phyloP scores from a whole-genome alignment of 2,113 vertebrate genomes.

The Lamprologus sp. region DNA sequence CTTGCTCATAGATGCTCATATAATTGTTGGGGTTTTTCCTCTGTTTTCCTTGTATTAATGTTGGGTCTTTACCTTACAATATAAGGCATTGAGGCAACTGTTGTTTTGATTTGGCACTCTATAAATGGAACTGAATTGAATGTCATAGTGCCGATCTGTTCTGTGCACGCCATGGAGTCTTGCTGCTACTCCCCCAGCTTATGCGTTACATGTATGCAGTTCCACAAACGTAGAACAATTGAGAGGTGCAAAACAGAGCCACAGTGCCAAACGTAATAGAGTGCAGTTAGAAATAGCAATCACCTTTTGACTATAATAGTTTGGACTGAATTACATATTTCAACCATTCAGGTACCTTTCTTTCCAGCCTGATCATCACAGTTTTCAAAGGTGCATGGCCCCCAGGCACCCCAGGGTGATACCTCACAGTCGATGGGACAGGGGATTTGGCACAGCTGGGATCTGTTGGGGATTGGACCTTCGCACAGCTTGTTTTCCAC shows the following conservation, averaged over 20 bases:
- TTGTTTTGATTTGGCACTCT: neutral
- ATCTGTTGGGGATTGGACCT: constrained; percentile 79
- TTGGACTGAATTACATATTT: neutral
- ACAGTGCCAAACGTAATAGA: neutral
- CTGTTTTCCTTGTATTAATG: neutral
- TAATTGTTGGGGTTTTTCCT: neutral
- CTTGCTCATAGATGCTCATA: neutral
- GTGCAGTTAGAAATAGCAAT: neutral
- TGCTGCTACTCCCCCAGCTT: neutral
- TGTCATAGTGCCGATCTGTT: neutral
- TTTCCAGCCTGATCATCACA: constrained; percentile 87
- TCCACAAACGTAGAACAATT: neutral
- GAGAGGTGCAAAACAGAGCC: neutral
- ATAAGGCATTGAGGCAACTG: neutral
- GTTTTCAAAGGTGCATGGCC: constrained; percentile 93
- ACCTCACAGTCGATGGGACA: constrained; percentile 91
- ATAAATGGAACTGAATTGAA: neutral
- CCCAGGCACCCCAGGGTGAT: constrained; percentile 91
- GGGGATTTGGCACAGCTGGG: constrained; percentile 86
- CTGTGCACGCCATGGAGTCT: neutral
- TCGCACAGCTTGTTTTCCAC: constrained; percentile 80
- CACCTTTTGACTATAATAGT: neutral
- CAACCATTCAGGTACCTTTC: constrained; percentile 75
- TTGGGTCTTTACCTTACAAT: neutral
- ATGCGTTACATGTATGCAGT: neutral